Base-by-base conservation (phyloP, 2,888 invertebrate genomes). In the Meteorus cinctellus region DNA sequence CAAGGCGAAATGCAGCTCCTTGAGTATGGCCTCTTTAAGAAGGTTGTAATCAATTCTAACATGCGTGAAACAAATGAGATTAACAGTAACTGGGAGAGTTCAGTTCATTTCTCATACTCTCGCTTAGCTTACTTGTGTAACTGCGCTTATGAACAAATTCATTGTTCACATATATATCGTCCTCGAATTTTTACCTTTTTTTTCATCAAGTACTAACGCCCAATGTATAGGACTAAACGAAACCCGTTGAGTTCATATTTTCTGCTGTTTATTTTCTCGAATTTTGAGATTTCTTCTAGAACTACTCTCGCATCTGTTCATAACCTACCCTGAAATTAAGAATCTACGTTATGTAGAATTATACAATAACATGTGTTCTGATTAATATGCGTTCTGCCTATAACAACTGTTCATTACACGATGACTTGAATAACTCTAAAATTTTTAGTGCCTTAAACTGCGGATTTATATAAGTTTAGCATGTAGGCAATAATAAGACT, bases 1-100 rank as follows among this genome's bases (percentile, higher is more conserved):
- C 88, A 95, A 96, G 92, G 93, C 94, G 84, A 93, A 93, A 89
- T 91, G 93, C 83, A 92, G 92, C 82, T 92, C 92, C 76, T 89
- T 93, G 82, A 93, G 92, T 84, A 92, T 93, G 85, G 93, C 93
- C 82, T 92, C 93, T 82, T 91, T 95, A 85, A 93, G 95, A 83
- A 92, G 94, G 90, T 93, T 94, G 92, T 94, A 93, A 51, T 41
- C 8, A 81, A 51, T 36, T 68, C 48, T 68, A 68, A 68, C 14
- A 31, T 41, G n/a, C 31, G 24, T 29, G 31, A 24, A 29, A 16
- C 48, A 48, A 27, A 65, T 34, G 45, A 63, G 27, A 59, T 77
- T 77, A 71, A 77, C 36, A 62, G 14, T 29, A 51, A 34, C 34
- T 8, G 19, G 8, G 55, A 55, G 69, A 69, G 34, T 69, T 41